Base-by-base conservation (phyloP, 2,797 vertebrate genomes). In the Sebastes matsubarae region DNA sequence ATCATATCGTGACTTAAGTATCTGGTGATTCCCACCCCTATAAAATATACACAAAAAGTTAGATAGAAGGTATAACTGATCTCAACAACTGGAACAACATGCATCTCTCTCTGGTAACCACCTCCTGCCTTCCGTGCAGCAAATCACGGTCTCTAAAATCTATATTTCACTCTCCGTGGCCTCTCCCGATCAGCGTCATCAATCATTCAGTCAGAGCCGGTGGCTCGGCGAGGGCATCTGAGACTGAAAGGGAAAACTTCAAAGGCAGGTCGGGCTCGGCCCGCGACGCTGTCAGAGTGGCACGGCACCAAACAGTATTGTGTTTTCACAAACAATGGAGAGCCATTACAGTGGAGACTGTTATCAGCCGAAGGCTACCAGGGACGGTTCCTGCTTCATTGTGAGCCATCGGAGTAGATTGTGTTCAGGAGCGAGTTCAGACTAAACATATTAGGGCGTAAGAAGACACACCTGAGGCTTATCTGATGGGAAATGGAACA, bases 401-500 rank as follows among this genome's bases (percentile, higher is more conserved):
- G 94, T 95, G 89, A 82, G 72, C 74, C 79, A 75, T 81, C 66
- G 16, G 30, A 85, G 87, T 34, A 71, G 82, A 93, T 89, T 90
- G 88, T 88, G 89, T 92, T 96, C 93, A 89, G 92, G 80, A 87
- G 72, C 70, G 74, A 87, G 88, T 2, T 85, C 81, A 97, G 97
- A 97, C 97, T 97, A 97, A 97, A 98, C 96, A 97, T 94, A 94
- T 95, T 82, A 92, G 89, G 93, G 95, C 72, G 86, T 92, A 36
- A 93, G 86, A 94, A 96, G 96, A 94, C 96, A 96, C 96, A 97
- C 96, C 97, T 97, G 97, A 96, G 92, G 92, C 93, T 97, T 96
- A 96, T 97, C 97, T 96, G 90, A 93, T 91, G 88, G 93, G 93
- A 95, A 95, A 91, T 94, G 94, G 89, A 96, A 92, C 94, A 96